Conservation (phyloP, 2,113 vertebrate genomes). For the Mellivora capensis region DNA sequence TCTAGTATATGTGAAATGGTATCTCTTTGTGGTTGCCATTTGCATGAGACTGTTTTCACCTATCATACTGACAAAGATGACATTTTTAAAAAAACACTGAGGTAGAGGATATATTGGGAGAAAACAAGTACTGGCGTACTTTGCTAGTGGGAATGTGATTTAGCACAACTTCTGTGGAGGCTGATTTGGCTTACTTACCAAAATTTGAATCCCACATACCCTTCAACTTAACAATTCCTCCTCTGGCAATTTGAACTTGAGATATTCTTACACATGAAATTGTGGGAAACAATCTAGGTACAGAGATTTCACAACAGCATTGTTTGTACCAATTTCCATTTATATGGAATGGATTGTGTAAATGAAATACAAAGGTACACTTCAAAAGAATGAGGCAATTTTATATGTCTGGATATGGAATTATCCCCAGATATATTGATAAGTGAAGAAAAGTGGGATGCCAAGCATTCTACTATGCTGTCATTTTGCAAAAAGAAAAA, state of each 20-base stretch:
- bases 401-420: background rate
- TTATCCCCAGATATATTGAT: background rate
- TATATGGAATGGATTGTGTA: background rate
- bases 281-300: background rate
- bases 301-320: background rate
- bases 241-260: background rate
- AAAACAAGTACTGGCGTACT: background rate
- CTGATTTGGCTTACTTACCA: background rate
- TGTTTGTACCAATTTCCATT: background rate
- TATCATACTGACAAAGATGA: background rate
- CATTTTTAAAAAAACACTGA: background rate
- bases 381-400: background rate
- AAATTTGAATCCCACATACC: background rate
- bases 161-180: background rate
- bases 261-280: background rate
- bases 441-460: background rate
- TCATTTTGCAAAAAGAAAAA: background rate
- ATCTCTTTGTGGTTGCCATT: background rate
- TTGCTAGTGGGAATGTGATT: background rate
- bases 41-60: background rate
- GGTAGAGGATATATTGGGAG: background rate
- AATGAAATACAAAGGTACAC: background rate
- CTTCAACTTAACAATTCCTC: background rate
- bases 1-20: background rate
- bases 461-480: background rate